These are phyloP conservation scores for Pristionchus maxplancki DNA, from an alignment of 2,888 invertebrate genomes.

Conservation along the genomic window DNA sequence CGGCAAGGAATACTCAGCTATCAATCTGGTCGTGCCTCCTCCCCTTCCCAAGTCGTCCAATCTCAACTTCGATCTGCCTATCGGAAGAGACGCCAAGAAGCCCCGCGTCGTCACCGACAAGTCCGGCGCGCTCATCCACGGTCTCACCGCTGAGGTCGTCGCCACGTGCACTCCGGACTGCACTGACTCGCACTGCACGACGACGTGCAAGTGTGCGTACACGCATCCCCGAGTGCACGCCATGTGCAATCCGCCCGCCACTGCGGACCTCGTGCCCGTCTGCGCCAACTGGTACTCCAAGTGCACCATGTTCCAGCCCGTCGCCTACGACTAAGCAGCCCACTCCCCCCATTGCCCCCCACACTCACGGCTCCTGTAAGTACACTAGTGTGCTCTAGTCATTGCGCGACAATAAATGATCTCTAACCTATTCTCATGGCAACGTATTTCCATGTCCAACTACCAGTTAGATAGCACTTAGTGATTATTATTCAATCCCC, in stretches of 20 bases:
- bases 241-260: conserved; percentile 73
- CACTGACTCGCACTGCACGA: conserved; percentile 67
- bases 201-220: conserved; percentile 71
- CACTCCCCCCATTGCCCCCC: neutral
- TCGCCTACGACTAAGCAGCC: conserved; percentile 39
- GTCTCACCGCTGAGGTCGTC: conserved; percentile 67
- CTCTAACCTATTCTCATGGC: conserved; percentile 28
- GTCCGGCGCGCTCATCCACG: conserved; percentile 21
- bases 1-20: neutral
- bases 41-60: conserved; percentile 63
- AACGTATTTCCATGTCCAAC: conserved; percentile 15
- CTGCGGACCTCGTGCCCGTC: conserved; percentile 65
- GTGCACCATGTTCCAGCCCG: conserved; percentile 70
- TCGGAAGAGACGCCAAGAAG: conserved; percentile 56
- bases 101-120: conserved; percentile 50
- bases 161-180: conserved; percentile 70
- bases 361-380: conserved; percentile 30
- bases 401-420: conserved; percentile 32
- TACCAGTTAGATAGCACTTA: neutral
- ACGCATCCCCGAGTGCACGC: conserved; percentile 70
- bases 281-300: conserved; percentile 73
- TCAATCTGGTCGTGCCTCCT: conserved; percentile 68
- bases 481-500: neutral
- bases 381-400: conserved; percentile 43
- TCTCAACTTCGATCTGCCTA: conserved; percentile 64